Conservation (phyloP, 2,113 vertebrate genomes). For the Hypocryptadius cinnamomeus region DNA sequence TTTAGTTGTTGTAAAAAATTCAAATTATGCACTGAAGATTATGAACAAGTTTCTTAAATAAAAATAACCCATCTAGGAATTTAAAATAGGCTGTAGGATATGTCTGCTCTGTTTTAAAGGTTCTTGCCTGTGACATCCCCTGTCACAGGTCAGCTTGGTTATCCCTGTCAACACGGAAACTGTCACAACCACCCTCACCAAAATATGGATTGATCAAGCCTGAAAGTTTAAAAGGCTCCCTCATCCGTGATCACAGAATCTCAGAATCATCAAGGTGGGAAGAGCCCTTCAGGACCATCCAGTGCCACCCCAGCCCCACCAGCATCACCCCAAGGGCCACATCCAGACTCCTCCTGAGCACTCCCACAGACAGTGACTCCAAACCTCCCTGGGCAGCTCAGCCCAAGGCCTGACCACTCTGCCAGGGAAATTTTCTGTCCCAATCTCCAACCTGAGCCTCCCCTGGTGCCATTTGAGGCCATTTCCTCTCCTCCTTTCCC, state of each 20-base stretch:
- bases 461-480: background rate
- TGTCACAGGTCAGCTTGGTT: background rate
- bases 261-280: background rate
- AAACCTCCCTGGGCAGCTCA: background rate
- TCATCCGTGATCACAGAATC: background rate
- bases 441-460: background rate
- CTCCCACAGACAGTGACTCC: background rate
- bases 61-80: background rate
- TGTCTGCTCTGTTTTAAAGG: background rate
- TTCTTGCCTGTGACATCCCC: background rate
- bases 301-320: background rate
- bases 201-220: background rate
- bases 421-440: background rate
- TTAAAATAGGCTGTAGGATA: background rate
- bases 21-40: background rate
- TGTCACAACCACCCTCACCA: background rate
- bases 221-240: background rate
- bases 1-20: background rate
- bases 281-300: accelerated
- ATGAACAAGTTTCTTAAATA: background rate
- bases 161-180: background rate
- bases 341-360: background rate
- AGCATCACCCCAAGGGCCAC: background rate
- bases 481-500: background rate
- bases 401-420: background rate